These are phyloP conservation scores for Epinephelus fuscoguttatus DNA, from an alignment of 2,113 vertebrate species.

Conservation along the genomic window DNA sequence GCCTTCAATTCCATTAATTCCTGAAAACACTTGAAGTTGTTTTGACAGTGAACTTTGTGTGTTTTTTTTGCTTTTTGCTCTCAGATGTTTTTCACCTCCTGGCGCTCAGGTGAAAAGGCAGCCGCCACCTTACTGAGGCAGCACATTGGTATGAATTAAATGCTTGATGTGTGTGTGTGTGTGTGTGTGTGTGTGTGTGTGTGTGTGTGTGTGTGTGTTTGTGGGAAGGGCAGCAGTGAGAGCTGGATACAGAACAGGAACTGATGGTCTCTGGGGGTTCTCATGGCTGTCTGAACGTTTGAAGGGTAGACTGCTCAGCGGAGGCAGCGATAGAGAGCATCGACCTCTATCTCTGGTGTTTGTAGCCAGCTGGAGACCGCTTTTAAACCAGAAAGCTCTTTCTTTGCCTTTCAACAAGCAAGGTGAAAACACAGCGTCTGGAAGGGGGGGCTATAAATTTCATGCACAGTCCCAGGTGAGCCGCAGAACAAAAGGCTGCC, in stretches of 20 bases:
- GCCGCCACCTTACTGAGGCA: conserved; percentile 26
- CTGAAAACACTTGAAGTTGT: conserved; percentile 53
- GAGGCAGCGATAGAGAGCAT: conserved; percentile 60
- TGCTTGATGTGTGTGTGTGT: conserved; percentile 11
- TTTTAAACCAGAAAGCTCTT: conserved; percentile 58
- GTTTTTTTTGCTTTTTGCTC: conserved; percentile 16
- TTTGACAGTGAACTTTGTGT: conserved; percentile 40
- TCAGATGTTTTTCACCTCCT: conserved; percentile 52
- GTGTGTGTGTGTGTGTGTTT: conserved; percentile 30
- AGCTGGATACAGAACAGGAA: conserved; percentile 64
- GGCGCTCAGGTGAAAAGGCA: conserved; percentile 38
- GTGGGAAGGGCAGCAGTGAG: conserved; percentile 49
- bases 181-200: conserved; percentile 32
- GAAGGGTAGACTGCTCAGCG: conserved; percentile 71
- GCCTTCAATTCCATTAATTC: conserved; percentile 46
- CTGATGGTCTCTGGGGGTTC: conserved; percentile 72
- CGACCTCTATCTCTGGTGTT: conserved; percentile 69
- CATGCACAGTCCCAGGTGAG: conserved; percentile 38
- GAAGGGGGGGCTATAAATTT: conserved; percentile 27
- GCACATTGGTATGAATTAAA: conserved; percentile 56
- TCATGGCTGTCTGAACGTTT: conserved; percentile 75
- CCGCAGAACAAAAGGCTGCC: conserved; percentile 37
- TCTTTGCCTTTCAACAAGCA: conserved; percentile 65
- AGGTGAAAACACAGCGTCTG: conserved; percentile 50
- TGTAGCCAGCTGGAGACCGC: conserved; percentile 67